Base-by-base conservation (phyloP, 2,888 invertebrate genomes). In the Drosophila testacea region DNA sequence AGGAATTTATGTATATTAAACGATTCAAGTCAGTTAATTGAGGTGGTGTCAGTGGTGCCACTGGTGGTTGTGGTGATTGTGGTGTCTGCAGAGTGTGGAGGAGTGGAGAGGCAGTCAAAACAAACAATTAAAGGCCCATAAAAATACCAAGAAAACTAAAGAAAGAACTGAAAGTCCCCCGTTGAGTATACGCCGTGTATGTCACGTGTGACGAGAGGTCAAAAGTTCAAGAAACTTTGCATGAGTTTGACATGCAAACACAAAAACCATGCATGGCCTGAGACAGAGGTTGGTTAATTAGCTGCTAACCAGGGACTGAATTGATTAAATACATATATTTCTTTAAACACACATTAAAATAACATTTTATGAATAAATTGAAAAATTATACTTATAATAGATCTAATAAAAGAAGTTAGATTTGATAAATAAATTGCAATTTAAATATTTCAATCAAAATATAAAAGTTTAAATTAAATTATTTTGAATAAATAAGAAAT, bases 171-270 rank as follows among this genome's bases (percentile, higher is more conserved):
- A 54, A 7, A 47, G 27, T 10, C n/a, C 2, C 27, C 39, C 57
- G 27, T 38, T 10, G 10, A 22, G 42, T 36, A 52, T 34, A n/a
- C 38, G n/a, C 4, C 42, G 30, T 7, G 30, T 32, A 6, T 73
- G 77, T 81, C 73, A 73, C 81, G 71, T 74, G 52, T 16, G 66
- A 13, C 22, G 59, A 11, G 65, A 60, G 57, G 61, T 52, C 64
- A 51, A 69, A 63, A 68, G 79, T 79, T 79, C 79, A 79, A 79
- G 61, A 77, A 79, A 80, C 79, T 79, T 47, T 79, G 66, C 63
- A 79, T 76, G 73, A 68, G 61, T 48, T 52, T 50, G 30, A 41
- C 77, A 79, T 73, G 79, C 77, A 79, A 76, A 79, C 59, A 32
- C 28, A 32, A 47, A 42, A 5, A 51, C 42, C 34, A 48, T 51